These are phyloP conservation scores for Leptopilina syphax DNA, from an alignment of 2,888 invertebrate species.

Conservation along the genomic window DNA sequence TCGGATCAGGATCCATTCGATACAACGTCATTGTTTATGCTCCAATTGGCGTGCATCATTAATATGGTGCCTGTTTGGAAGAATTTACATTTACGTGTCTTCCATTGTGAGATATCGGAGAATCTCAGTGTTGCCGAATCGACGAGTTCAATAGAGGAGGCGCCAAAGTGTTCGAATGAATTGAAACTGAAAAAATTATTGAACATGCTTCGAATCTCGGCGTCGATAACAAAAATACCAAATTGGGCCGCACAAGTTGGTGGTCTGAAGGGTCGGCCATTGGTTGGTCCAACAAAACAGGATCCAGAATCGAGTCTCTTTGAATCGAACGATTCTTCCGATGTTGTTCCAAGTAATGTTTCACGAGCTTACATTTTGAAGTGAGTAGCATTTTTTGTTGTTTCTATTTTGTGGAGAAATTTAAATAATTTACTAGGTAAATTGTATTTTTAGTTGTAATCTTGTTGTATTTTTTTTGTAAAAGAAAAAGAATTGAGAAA, in stretches of 20 bases:
- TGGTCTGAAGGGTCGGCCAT: constrained; percentile 74
- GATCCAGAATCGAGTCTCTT: constrained; percentile 67
- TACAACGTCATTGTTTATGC: constrained; percentile 94
- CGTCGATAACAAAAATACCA: constrained; percentile 85
- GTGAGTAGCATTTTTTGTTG: constrained; percentile 66
- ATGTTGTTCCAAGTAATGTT: constrained; percentile 75
- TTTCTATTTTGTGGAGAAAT: too few relatives aligned
- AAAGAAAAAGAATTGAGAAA: constrained; percentile 18
- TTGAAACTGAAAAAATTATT: constrained; percentile 84
- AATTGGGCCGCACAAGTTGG: constrained; percentile 82
- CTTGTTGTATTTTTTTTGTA: constrained; percentile 8
- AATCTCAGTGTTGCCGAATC: constrained; percentile 74
- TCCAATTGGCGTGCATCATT: constrained; percentile 97
- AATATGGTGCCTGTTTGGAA: constrained; percentile 95
- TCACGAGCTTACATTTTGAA: constrained; percentile 79
- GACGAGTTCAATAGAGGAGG: constrained; percentile 75
- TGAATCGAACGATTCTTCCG: constrained; percentile 65
- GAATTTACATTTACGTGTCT: constrained; percentile 89
- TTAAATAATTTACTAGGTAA: too few relatives aligned
- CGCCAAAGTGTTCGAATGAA: constrained; percentile 70
- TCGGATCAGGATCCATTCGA: constrained; percentile 89
- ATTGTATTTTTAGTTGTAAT: too few relatives aligned
- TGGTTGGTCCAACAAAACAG: constrained; percentile 63
- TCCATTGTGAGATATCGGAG: constrained; percentile 84
- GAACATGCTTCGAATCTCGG: constrained; percentile 91